phyloP scores from a whole-genome alignment of 2,797 vertebrate genomes.

The Brachymystax lenok region DNA sequence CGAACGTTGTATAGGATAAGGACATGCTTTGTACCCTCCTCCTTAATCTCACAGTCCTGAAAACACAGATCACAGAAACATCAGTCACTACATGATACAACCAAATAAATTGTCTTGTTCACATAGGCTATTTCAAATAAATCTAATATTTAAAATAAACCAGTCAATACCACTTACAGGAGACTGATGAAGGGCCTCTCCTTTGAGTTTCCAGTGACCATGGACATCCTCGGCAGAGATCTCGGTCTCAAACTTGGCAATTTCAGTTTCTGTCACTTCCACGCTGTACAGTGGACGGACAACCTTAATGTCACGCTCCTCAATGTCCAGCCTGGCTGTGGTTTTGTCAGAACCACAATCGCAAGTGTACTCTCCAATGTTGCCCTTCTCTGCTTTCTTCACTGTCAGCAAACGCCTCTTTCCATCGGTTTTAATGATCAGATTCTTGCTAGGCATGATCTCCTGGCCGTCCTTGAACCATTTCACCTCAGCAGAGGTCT shows the following conservation, averaged over 20 bases:
- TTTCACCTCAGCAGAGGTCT: conserved; percentile 87
- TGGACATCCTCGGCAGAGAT: conserved; percentile 94
- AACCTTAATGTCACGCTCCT: conserved; percentile 95
- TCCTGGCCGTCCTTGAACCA: conserved; percentile 96
- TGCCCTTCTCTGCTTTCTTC: conserved; percentile 88
- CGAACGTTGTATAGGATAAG: conserved; percentile 90
- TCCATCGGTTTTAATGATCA: conserved; percentile 84
- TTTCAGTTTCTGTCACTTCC: conserved; percentile 93
- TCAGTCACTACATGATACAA: neutral
- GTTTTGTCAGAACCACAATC: conserved; percentile 96
- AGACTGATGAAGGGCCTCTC: conserved; percentile 85
- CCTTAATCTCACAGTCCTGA: conserved; percentile 96
- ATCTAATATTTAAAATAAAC: conserved; percentile 89
- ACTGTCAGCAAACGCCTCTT: conserved; percentile 90
- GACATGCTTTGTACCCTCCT: conserved; percentile 91
- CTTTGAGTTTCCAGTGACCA: conserved; percentile 93
- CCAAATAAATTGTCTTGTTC: neutral
- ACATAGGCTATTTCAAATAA: conserved; percentile 84
- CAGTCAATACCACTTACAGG: conserved; percentile 87
- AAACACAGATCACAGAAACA: neutral
- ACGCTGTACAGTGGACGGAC: conserved; percentile 89
- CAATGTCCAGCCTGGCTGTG: conserved; percentile 87
- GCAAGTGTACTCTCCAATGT: conserved; percentile 91
- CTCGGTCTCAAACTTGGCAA: conserved; percentile 92
- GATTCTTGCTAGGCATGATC: conserved; percentile 89